These are phyloP conservation scores for Parnassius mnemosyne DNA, from an alignment of 2,888 invertebrate genomes.

Conservation along the genomic window DNA sequence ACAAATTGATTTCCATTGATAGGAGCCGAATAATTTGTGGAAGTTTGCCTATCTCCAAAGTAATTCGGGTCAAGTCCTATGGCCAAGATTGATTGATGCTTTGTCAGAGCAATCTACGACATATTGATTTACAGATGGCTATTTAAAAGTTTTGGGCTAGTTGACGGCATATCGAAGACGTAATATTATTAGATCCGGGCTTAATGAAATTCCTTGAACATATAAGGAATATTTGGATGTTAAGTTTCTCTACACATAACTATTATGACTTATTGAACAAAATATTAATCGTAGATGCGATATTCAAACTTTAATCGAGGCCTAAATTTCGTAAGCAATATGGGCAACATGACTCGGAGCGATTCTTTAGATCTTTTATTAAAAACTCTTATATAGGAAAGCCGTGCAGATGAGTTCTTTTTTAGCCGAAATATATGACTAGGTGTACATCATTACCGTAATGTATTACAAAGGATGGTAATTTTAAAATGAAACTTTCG, in stretches of 20 bases:
- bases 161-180: constrained; percentile 11
- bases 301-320: too few relatives aligned
- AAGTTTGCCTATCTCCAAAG: constrained; percentile 20
- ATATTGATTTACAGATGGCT: constrained; percentile 24
- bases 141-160: constrained; percentile 14
- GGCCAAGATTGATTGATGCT: constrained; percentile 24
- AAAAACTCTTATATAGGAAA: too few relatives aligned
- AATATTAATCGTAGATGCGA: too few relatives aligned
- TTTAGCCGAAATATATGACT: too few relatives aligned
- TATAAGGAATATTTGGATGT: constrained; percentile 16
- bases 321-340: too few relatives aligned
- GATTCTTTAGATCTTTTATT: too few relatives aligned
- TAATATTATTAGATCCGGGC: constrained; percentile 20
- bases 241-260: neutral
- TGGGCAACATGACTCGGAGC: too few relatives aligned
- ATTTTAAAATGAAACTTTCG: too few relatives aligned
- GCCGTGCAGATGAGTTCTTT: too few relatives aligned
- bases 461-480: too few relatives aligned
- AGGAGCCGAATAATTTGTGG: constrained; percentile 31
- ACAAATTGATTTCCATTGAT: constrained; percentile 37
- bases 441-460: too few relatives aligned
- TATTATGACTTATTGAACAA: too few relatives aligned
- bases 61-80: constrained; percentile 28
- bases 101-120: constrained; percentile 12
- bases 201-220: constrained; percentile 24